Evolutionary conservation across 2,888 invertebrate genomes (phyloP).

Genomic region (Amphipyra berbera): DNA sequence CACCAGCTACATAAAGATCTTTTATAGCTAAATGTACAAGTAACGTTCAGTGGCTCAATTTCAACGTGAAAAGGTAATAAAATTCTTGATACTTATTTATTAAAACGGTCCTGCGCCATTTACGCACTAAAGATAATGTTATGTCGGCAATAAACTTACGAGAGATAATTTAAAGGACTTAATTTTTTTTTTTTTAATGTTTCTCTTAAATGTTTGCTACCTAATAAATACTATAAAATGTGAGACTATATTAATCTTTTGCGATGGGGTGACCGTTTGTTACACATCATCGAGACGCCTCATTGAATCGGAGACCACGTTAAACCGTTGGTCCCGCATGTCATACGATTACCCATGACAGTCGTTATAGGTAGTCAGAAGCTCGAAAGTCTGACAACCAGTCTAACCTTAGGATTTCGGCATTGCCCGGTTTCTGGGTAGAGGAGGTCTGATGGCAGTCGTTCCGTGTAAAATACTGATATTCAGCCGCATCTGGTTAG

Average conservation of each 20-base stretch:
- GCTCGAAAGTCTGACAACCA: too few species aligned
- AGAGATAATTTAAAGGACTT: conserved; percentile 34
- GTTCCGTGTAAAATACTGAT: too few species aligned
- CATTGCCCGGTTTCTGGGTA: too few species aligned
- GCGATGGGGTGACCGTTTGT: too few species aligned
- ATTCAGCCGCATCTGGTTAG: too few species aligned
- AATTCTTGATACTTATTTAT: conserved; percentile 35
- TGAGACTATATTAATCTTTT: conserved; percentile 9
- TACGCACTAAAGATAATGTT: conserved; percentile 46
- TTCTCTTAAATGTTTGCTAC: conserved; percentile 12
- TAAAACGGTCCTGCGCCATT: conserved; percentile 39
- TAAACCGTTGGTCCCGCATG: too few species aligned
- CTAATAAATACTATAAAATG: conserved; percentile 31
- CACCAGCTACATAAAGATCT: conserved; percentile 4
- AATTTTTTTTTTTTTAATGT: conserved; percentile 25
- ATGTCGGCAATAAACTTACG: conserved; percentile 41
- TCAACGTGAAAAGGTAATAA: conserved; percentile 40
- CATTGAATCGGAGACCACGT: too few species aligned
- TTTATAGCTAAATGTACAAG: conserved; percentile 31
- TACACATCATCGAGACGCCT: too few species aligned
- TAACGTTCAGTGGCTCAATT: conserved; percentile 35
- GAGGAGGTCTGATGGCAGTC: too few species aligned
- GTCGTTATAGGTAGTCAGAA: too few species aligned
- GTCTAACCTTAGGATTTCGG: too few species aligned
- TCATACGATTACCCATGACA: too few species aligned